Evolutionary conservation across 2,113 vertebrate species (phyloP), one percentile per base, ranked within the genome.

Genomic region (Hippocampus mohnikei): DNA sequence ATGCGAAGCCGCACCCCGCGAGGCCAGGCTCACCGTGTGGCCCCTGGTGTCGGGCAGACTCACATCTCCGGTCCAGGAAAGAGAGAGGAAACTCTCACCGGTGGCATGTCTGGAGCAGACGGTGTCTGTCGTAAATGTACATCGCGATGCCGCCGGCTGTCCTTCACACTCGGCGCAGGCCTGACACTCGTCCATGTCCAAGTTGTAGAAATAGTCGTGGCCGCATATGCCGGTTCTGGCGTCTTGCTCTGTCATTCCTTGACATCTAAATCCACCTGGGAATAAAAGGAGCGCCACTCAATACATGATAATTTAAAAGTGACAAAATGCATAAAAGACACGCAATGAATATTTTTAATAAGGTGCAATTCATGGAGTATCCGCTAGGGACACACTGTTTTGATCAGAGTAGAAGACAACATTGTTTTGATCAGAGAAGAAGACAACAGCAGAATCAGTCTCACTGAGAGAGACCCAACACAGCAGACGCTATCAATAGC

Each of bases 211-310:
- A 85, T 95, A 95, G 0, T 88, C 80, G 0, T 91, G 88, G 53
- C 93, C 90, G 25, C 94, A 96, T 84, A 93, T 75, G 41, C 93
- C 93, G 40, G 91, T 75, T 52, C 78, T 79, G 21, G 88, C 92
- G 1, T 94, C 94, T 65, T 89, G 92, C 73, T 93, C 90, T 13
- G 92, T 91, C 90, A 95, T 82, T 42, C 92, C 91, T 63, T 95
- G 92, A 78, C 94, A 96, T 55, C 93, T 88, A 85, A 96, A 97
- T 41, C 94, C 95, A 88, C 94, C 94, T 95, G 87, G 77, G 72
- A 11, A 73, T n/a, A 67, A 37, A 65, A n/a, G 27, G 1, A 18
- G 1, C 20, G 13, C 21, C 3, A 7, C 3, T 48, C 2, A 27
- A 9, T 40, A 20, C 6, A 13, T 52, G 29, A 33, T 33, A 33